Evolutionary conservation across 2,113 vertebrate species (phyloP), one percentile per base, ranked within the genome.

Genomic region (Prinia subflava): DNA sequence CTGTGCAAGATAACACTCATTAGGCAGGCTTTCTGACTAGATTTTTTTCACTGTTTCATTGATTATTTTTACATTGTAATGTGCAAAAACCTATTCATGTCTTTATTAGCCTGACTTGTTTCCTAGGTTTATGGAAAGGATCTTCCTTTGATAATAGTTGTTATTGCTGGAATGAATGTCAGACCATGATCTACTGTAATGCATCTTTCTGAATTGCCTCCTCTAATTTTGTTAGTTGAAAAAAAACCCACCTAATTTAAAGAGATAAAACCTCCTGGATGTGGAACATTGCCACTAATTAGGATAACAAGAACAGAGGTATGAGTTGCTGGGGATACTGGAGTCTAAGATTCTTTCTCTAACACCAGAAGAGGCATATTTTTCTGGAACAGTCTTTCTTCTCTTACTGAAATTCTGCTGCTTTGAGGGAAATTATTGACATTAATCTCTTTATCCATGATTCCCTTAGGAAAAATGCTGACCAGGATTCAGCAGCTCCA

Each of bases 1-100:
- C 93, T 96, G 94, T 96, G 96, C 94, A 97, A 96, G 90, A 95
- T 96, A 98, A 96, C 90, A 96, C 67, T 97, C 93, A 97, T 96
- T 97, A 97, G 87, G 88, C 65, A 96, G 92, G 79, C 53, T 93
- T 96, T 93, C 86, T 88, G 90, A 88, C 69, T 75, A 78, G 31
- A 76, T 55, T 87, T 89, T 87, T 95, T 95, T 96, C 47, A 28
- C 70, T 96, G 83, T 95, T 97, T 96, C 95, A 97, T 79, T 96
- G 96, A 89, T 91, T 95, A 86, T 93, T 95, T 96, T 96, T 92
- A 74, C 94, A 91, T 65, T 96, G 92, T 96, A 97, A 95, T 94
- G 88, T 70, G 92, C 55, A 92, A 93, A 92, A 57, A 47, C 78
- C 92, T 95, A 94, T 89, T 96, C 88, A 92, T 92, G 91, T 96